Conservation (phyloP, 2,797 vertebrate genomes). For the Brotula barbata region DNA sequence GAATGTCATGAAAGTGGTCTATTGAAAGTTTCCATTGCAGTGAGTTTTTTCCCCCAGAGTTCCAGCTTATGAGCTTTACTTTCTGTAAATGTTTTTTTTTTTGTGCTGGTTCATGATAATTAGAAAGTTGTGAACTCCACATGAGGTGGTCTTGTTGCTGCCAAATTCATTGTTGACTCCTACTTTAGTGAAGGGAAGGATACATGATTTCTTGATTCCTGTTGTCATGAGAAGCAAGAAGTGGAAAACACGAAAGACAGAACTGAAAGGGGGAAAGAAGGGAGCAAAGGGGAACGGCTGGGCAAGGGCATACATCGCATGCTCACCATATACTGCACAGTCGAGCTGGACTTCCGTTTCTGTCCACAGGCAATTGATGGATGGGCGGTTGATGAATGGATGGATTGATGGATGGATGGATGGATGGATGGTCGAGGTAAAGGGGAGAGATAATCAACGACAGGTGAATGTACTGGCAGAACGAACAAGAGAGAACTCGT, state of each 20-base stretch:
- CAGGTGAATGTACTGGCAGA: conserved; percentile 47
- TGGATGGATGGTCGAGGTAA: no score
- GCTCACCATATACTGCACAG: conserved; percentile 84
- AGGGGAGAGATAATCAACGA: conserved; percentile 45
- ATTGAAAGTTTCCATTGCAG: no score
- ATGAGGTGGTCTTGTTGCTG: conserved; percentile 5
- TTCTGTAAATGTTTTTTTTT: no score
- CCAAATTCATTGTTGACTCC: not conserved
- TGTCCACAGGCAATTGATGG: conserved; percentile 58
- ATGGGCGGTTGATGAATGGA: conserved; percentile 20
- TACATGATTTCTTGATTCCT: conserved; percentile 30
- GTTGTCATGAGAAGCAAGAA: conserved; percentile 2
- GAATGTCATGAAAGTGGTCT: no score
- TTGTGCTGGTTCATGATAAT: conserved; percentile 4
- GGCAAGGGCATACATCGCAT: conserved; percentile 57
- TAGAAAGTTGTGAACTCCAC: not conserved
- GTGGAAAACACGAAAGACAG: conserved; percentile 7
- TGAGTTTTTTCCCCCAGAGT: no score
- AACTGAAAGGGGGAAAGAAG: conserved; percentile 5
- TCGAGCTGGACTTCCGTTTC: conserved; percentile 85
- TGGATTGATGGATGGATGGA: conserved; percentile 54
- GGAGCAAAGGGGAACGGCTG: conserved; percentile 2
- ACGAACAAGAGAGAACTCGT: conserved; percentile 28
- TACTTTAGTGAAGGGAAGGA: conserved; percentile 29
- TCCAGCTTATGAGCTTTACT: no score